Percentiles rank a stretch among this genome's conserved stretches.
These are phyloP conservation scores for Stegostoma tigrinum DNA, from an alignment of 2,113 vertebrate genomes.

Conservation along the genomic window DNA sequence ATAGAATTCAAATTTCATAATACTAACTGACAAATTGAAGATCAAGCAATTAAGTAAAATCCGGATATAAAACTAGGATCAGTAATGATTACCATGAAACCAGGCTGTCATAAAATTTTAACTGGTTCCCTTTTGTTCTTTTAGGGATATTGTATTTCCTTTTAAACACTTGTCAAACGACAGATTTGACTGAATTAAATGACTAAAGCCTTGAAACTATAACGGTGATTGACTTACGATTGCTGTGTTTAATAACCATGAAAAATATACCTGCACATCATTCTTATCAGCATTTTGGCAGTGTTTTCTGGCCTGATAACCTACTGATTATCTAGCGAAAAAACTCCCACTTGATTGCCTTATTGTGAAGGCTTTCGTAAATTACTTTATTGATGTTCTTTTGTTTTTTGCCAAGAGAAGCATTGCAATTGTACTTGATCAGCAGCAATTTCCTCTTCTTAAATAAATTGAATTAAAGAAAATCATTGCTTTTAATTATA, in stretches of 20 bases:
- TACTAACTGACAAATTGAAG: neutral
- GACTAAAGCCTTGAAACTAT: neutral
- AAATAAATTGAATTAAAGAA: conserved; percentile 61
- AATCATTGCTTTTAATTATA: conserved; percentile 81
- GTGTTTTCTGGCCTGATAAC: neutral
- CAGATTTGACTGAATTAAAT: conserved; percentile 12
- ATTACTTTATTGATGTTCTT: conserved; percentile 39
- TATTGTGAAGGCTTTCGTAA: conserved; percentile 22
- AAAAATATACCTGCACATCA: neutral
- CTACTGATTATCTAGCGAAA: neutral
- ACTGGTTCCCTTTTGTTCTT: neutral
- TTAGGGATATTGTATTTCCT: neutral
- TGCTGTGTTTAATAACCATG: neutral
- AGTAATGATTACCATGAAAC: neutral
- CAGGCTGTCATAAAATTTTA: no score
- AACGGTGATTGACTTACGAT: neutral
- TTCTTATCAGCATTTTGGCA: neutral
- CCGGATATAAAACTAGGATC: neutral
- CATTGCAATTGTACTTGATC: conserved; percentile 55
- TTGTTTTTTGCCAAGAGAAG: conserved; percentile 47
- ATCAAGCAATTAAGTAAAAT: neutral
- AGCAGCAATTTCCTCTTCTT: conserved; percentile 55
- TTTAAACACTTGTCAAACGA: no score
- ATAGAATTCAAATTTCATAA: neutral
- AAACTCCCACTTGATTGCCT: neutral